Percentiles rank a stretch among this genome's conserved stretches.
Conservation (phyloP, 2,113 vertebrate genomes). For the Cyprinodon tularosa region DNA sequence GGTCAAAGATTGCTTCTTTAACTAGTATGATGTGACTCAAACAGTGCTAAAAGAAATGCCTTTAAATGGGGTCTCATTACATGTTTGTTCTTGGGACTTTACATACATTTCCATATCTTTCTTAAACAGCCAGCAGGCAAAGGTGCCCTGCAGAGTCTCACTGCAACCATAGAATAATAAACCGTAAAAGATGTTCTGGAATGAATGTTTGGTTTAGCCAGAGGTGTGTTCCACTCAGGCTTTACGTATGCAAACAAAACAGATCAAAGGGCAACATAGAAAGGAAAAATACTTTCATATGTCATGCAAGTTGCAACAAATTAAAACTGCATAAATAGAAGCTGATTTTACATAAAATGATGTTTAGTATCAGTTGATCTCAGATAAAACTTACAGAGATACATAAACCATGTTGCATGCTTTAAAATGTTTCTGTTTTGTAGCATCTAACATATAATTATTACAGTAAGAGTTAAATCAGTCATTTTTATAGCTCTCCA, state of each 20-base stretch:
- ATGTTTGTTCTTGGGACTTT: background rate
- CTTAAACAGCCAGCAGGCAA: background rate
- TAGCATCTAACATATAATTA: background rate
- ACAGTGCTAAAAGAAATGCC: background rate
- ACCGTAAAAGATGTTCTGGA: background rate
- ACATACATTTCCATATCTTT: background rate
- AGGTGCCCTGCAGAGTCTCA: background rate
- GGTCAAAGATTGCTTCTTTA: conserved; percentile 30
- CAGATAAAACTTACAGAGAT: background rate
- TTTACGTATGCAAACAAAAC: background rate
- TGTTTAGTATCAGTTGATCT: background rate
- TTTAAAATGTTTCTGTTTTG: background rate
- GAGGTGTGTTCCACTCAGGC: background rate
- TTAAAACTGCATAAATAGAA: background rate
- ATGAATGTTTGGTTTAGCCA: background rate
- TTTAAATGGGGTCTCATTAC: background rate
- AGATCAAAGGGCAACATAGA: background rate
- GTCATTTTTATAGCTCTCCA: background rate
- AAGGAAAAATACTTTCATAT: background rate
- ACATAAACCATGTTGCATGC: background rate
- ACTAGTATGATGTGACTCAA: conserved; percentile 4
- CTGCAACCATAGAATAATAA: background rate
- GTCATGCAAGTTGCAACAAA: background rate
- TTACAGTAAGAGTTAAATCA: background rate
- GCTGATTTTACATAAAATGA: background rate